Evolutionary conservation across 2,113 vertebrate genomes (phyloP).

Genomic region (Peromyscus maniculatus): DNA sequence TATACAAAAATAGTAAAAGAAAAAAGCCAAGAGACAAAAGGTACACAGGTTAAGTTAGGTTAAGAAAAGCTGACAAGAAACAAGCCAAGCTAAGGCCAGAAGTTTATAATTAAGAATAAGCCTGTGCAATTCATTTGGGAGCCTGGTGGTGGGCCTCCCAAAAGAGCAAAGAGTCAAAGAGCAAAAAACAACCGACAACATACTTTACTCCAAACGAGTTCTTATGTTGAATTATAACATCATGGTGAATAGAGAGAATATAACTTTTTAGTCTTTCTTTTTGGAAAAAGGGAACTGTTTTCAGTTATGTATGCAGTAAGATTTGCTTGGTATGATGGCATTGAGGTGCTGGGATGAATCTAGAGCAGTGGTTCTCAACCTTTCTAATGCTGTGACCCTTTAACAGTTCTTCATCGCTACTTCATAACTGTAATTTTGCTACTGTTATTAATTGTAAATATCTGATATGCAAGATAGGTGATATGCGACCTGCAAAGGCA

Average conservation of each 20-base stretch:
- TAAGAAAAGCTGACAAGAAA: too few species aligned
- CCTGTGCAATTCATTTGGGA: too few species aligned
- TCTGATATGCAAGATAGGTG: not conserved
- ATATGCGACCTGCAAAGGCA: not conserved
- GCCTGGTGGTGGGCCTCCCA: too few species aligned
- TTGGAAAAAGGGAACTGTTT: conserved; percentile 4
- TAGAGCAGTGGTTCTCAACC: not conserved
- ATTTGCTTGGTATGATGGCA: not conserved
- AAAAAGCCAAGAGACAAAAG: too few species aligned
- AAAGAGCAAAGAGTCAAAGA: too few species aligned
- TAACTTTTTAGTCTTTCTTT: not conserved
- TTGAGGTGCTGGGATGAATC: not conserved
- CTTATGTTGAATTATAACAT: not conserved
- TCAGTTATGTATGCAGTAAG: not conserved
- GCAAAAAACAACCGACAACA: too few species aligned
- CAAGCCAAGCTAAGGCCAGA: too few species aligned
- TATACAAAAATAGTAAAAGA: too few species aligned
- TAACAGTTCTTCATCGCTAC: not conserved
- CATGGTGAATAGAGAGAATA: not conserved
- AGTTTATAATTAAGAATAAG: too few species aligned
- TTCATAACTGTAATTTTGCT: not conserved
- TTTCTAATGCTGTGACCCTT: not conserved
- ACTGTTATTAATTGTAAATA: not conserved
- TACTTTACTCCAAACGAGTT: not conserved
- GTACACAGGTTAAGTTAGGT: too few species aligned